Base-by-base conservation (phyloP, 2,797 vertebrate species). In the Ficedula albicollis region DNA sequence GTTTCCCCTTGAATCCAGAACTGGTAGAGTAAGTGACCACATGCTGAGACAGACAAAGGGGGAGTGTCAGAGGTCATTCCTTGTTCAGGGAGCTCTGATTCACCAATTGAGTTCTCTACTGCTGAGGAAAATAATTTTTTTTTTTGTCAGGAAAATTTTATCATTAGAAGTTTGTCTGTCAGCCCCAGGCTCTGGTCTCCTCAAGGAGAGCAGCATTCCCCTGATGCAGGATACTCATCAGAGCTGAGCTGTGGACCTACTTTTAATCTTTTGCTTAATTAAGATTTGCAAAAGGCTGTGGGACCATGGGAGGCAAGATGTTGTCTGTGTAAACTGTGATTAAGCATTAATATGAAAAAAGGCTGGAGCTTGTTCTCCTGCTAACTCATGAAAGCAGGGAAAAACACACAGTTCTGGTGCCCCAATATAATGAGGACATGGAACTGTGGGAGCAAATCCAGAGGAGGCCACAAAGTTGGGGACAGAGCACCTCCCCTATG, bases 211-310 rank as follows among this genome's bases (percentile, higher is more conserved):
- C 72, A 59, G 48, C 20, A 14, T 43, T 55, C 44, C 68, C 78
- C 25, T 69, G 64, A 2, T 77, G 63, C 70, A 74, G 68, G 36
- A n/a, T 25, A 19, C 30, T 77, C 55, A 46, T 27, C 60, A 39
- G 76, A 83, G 41, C 77, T 48, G 62, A 69, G 48, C 78, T 78
- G 11, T 32, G 85, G 44, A 58, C 56, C 66, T 59, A 1, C 43
- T 82, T 95, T 66, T 58, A 52, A 11, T 64, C 51, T 76, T 78
- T 82, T 82, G 39, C 75, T 82, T 95, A 81, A 76, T 89, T 72
- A 90, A 92, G 64, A 41, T 90, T 52, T 52, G n/a, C 66, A 77
- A 34, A 76, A 63, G 72, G 79, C 75, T 77, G 60, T 8, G 68
- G 44, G 79, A 67, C 34, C 32, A 36, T 4, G 15, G 77, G 46